Base-by-base conservation (phyloP, 2,888 invertebrate species). In the Pseudanteris insignis region DNA sequence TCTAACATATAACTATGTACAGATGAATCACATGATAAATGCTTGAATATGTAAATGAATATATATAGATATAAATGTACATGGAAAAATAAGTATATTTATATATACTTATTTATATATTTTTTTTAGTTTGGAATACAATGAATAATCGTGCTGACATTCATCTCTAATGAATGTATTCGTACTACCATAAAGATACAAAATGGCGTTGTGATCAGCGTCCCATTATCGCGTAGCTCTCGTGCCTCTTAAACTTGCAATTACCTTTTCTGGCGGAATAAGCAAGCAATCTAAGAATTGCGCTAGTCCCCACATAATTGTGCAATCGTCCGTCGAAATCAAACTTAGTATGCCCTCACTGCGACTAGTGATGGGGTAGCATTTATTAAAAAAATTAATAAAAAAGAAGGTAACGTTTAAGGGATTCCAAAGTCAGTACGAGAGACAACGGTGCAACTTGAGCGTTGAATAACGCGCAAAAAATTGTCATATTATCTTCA, bases 401-500 rank as follows among this genome's bases (percentile, higher is more conserved):
- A 32, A 26, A n/a, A 26, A 8, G 26, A n/a, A 26, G 2, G 26
- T 26, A 26, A n/a, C 21, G 21, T 21, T 5, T n/a, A n/a, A n/a
- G n/a, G n/a, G n/a, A n/a, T n/a, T n/a, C n/a, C n/a, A n/a, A n/a
- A n/a, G n/a, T 18, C 6, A 18, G 3, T 6, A 6, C 18, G 18
- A 18, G 18, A 18, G 18, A n/a, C 25, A 9, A 18, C 9, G 15
- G n/a, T 12, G 29, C 29, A 9, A 15, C 33, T n/a, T 15, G 8
- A 13, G 11, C 11, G 11, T 6, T 7, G 10, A 2, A 9, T 10
- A 32, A 28, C 29, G 14, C 9, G 46, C 21, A 30, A n/a, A 14
- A 38, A 21, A 24, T 34, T 12, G 44, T 64, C 59, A 33, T 64
- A 59, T 44, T 32, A 60, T 57, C 51, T 72, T 70, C 67, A 68